A percentile compares a stretch with the other conserved stretches of the same genome.
Conservation (phyloP, 2,888 invertebrate genomes). For the Anodontia alba region DNA sequence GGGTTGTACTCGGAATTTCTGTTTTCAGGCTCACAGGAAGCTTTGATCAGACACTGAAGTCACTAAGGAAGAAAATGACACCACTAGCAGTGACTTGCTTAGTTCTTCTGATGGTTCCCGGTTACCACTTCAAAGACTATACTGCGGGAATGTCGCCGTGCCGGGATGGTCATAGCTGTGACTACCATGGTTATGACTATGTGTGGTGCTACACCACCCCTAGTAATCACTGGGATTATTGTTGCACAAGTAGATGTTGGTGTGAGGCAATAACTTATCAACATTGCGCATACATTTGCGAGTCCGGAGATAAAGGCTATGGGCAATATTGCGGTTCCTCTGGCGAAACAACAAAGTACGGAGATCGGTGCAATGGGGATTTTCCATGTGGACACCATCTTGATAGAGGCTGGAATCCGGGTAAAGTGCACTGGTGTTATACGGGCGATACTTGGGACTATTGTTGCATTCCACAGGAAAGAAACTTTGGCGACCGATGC, state of each 20-base stretch:
- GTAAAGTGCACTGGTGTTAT: not conserved
- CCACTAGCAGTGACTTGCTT: not conserved
- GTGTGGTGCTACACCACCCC: not conserved
- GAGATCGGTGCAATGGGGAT: not conserved
- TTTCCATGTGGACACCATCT: not conserved
- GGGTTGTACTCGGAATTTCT: too few species aligned
- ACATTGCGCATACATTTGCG: not conserved
- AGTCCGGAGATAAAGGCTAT: not conserved
- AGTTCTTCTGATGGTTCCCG: not conserved
- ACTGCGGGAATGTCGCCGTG: not conserved
- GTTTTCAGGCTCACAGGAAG: too few species aligned
- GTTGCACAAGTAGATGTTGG: too few species aligned
- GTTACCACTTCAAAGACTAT: not conserved
- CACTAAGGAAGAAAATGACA: too few species aligned
- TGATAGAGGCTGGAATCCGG: not conserved
- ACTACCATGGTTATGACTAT: not conserved
- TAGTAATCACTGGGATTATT: not conserved
- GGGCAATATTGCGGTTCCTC: not conserved
- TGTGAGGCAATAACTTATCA: too few species aligned
- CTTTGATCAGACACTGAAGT: too few species aligned
- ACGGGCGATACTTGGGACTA: not conserved
- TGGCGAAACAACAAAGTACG: not conserved
- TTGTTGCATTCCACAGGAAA: too few species aligned
- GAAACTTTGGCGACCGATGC: too few species aligned
- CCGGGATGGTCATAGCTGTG: not conserved